phyloP scores from a whole-genome alignment of 2,113 vertebrate genomes.

The Ceyx melanurus region DNA sequence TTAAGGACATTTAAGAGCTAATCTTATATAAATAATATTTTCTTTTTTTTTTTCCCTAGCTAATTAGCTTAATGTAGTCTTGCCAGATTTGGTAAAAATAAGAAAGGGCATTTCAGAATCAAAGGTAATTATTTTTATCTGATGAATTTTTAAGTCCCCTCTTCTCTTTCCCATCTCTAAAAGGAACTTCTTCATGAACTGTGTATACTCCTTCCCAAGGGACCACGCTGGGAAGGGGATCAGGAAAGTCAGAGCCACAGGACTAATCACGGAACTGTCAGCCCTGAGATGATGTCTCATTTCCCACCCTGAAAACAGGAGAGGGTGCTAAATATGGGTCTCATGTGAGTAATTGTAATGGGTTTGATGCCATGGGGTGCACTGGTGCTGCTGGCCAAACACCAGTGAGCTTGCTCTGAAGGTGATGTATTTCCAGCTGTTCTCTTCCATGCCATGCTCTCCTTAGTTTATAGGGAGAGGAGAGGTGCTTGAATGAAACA shows the following conservation, averaged over 20 bases:
- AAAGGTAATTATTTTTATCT: neutral
- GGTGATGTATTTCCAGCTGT: neutral
- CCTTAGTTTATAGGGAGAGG: neutral
- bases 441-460: accelerated
- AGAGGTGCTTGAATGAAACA: neutral
- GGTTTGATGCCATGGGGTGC: accelerated
- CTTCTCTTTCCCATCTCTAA: neutral
- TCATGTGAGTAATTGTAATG: accelerated
- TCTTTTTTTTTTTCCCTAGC: neutral
- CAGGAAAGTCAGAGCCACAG: neutral
- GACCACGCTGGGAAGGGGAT: neutral
- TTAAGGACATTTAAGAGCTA: neutral
- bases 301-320: neutral
- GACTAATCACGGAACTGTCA: neutral
- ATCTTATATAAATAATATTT: neutral
- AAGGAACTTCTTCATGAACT: neutral
- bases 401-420: accelerated
- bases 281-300: neutral
- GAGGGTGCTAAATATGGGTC: neutral
- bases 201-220: neutral
- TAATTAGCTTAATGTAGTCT: neutral
- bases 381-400: too few relatives aligned
- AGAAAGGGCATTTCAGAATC: neutral
- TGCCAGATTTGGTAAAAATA: neutral
- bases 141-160: neutral